Evolutionary conservation across 2,113 vertebrate genomes (phyloP).

Genomic region (Ondatra zibethicus): DNA sequence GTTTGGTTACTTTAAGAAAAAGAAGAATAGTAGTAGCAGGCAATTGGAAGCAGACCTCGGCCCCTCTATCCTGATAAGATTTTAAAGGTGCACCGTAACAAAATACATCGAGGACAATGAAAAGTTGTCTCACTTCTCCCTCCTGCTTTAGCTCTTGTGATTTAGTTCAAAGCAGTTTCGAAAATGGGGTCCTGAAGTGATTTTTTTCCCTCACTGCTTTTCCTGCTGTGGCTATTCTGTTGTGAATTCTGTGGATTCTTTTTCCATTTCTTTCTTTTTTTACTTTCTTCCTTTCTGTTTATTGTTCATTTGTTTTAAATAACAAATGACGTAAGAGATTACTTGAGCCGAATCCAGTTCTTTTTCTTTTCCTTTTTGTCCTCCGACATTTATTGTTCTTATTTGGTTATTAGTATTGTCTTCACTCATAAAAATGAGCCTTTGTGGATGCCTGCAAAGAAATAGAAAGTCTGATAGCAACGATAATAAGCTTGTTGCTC

Average conservation of each 20-base stretch:
- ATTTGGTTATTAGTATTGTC: conserved; percentile 27
- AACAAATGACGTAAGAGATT: conserved; percentile 63
- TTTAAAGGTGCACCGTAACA: conserved; percentile 42
- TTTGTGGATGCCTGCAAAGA: neutral
- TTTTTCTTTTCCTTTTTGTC: neutral
- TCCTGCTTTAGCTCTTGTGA: conserved; percentile 28
- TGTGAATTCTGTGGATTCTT: neutral
- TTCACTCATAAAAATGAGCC: conserved; percentile 39
- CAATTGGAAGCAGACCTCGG: conserved; percentile 57
- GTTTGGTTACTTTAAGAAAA: conserved; percentile 63
- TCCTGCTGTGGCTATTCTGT: conserved; percentile 56
- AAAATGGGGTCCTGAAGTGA: neutral
- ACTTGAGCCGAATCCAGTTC: neutral
- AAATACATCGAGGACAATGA: conserved; percentile 46
- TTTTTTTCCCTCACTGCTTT: conserved; percentile 41
- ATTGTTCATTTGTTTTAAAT: neutral
- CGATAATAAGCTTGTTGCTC: neutral
- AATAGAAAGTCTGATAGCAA: neutral
- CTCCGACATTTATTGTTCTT: neutral
- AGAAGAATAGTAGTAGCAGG: conserved; percentile 50
- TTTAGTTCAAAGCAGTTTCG: conserved; percentile 56
- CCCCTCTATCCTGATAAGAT: conserved; percentile 21
- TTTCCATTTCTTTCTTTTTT: neutral
- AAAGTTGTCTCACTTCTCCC: conserved; percentile 1
- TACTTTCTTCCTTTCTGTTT: neutral